Evolutionary conservation across 2,888 invertebrate species (phyloP), one percentile per base, ranked within the genome.

Genomic region (Tenthredo amoena): DNA sequence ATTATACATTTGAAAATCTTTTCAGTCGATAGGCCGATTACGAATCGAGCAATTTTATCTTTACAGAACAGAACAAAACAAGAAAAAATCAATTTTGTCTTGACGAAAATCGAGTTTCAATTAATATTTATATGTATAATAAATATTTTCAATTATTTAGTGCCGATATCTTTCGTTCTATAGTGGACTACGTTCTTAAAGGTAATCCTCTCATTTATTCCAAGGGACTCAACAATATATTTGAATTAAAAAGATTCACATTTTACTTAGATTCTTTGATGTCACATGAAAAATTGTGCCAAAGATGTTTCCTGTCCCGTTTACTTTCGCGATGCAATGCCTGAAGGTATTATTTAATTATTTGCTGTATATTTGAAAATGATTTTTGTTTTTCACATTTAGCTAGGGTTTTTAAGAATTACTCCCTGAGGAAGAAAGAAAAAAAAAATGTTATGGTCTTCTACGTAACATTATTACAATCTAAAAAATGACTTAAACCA

Each of bases 401-500:
- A 37, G 9, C 71, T 34, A 55, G 9, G n/a, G 37, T 34, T 34
- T 71, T 15, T 26, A 62, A 62, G 9, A 37, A 71, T 71, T 71
- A 34, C 3, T 34, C 7, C 15, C 26, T 21, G 21, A 65, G 2
- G 26, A 15, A 65, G 10, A 31, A 65, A 65, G 15, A 65, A 40
- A n/a, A 40, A 40, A 72, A 40, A 72, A 40, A 31, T 72, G n/a
- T 72, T 18, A 47, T 15, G 47, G 47, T 72, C 37, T 9, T 40
- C 15, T 76, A 26, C 26, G 9, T 34, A 31, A 77, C 0, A 50
- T 77, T 26, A 18, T 47, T 50, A 31, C 34, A 43, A 40, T 68
- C 15, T 79, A n/a, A 62, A 79, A 55, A 85, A 84, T 76, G 26
- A 62, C 79, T 79, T 68, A 79, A 85, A 86, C 86, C 85, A 87